Evolutionary conservation across 2,888 invertebrate genomes (phyloP), one percentile per base, ranked within the genome.

Genomic region (Tortrix viridana): DNA sequence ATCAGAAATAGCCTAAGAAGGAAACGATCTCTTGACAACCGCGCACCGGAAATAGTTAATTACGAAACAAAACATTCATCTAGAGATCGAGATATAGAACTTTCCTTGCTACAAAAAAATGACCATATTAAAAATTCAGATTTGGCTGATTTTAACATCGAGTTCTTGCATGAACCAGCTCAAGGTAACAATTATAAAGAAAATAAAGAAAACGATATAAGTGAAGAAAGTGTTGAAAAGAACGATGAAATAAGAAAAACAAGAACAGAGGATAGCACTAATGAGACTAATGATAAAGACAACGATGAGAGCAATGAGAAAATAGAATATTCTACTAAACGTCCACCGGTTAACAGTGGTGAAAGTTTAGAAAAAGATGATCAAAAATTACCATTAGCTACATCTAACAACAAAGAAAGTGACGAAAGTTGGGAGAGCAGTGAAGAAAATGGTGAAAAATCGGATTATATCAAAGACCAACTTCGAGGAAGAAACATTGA

Each of bases 141-240:
- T 52, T 73, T 90, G 73, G 89, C 88, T 43, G 83, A 89, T 73
- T 89, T 86, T 65, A 82, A 84, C 55, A 85, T 89, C 57, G 80
- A 87, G 74, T 86, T 88, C 1, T 67, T 80, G 41, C 90, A 90
- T 69, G 74, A 73, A 44, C 47, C 56, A 20, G 6, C 60, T n/a
- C 50, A 69, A 54, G 52, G 65, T 65, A 65, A 59, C 20, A 60
- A 50, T 4, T 38, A 46, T 20, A 62, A 60, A 20, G 20, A 22
- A 22, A 19, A 22, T 22, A n/a, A 18, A 41, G 53, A 53, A 41
- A 53, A 41, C 38, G 20, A 43, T 26, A 53, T 60, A 38, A 58
- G 48, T 19, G 47, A 18, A 43, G 60, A 67, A 54, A 60, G 38
- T 1, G 53, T 48, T 16, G 57, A 58, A 14, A 58, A 43, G 19